Conservation (phyloP, 64 coral and sea anemone species). For the Stylophora pistillata region DNA sequence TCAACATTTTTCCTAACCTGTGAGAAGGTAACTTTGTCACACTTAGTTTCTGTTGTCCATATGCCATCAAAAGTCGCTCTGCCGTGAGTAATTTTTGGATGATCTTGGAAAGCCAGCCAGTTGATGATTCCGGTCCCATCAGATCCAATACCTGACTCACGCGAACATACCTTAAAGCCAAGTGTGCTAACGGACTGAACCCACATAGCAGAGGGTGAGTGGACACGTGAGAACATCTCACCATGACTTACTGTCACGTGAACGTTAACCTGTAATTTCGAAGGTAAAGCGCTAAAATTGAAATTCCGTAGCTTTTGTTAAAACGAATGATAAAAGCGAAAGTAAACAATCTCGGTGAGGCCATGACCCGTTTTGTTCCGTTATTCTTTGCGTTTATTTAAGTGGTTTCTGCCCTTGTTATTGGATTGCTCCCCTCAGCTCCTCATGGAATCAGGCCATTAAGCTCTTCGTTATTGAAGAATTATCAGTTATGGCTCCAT, state of each 20-base stretch:
- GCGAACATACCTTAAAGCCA: constrained; percentile 2
- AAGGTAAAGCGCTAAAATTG: too few relatives aligned
- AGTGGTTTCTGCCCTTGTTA: too few relatives aligned
- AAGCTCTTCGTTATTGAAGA: too few relatives aligned
- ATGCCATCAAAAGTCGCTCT: neutral
- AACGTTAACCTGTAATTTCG: neutral
- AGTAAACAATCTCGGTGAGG: too few relatives aligned
- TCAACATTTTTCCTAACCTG: neutral
- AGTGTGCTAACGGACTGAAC: neutral
- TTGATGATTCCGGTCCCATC: constrained; percentile 20
- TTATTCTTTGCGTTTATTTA: too few relatives aligned
- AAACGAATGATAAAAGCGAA: too few relatives aligned
- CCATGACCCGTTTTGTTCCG: too few relatives aligned
- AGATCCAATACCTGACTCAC: neutral
- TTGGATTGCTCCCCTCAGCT: too few relatives aligned
- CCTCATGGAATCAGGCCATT: too few relatives aligned
- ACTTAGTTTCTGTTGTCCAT: constrained; percentile 27
- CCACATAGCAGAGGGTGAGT: constrained; percentile 9
- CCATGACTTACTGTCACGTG: neutral
- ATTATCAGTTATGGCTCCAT: too few relatives aligned
- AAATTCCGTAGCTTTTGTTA: too few relatives aligned
- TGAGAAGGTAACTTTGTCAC: constrained; percentile 4
- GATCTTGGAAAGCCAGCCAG: constrained; percentile 25
- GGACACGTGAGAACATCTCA: neutral
- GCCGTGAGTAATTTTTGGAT: neutral